Evolutionary conservation across 2,888 invertebrate species (phyloP).

Genomic region (Pterostichus niger): DNA sequence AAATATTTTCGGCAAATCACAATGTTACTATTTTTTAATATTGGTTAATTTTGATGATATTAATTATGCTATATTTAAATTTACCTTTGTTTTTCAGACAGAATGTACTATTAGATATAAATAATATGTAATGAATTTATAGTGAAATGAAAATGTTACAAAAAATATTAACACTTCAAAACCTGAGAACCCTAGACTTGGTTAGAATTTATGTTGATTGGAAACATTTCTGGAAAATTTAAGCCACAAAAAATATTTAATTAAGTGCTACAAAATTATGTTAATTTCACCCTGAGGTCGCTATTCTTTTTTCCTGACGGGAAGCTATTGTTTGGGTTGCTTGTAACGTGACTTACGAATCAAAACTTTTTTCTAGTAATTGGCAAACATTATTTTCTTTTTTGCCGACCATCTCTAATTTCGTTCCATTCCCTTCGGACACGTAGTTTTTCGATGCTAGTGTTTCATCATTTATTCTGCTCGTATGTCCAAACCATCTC

Average conservation of each 20-base stretch:
- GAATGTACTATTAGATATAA: too few relatives aligned
- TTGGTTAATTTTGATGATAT: too few relatives aligned
- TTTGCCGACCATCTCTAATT: constrained; percentile 48
- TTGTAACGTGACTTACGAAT: constrained; percentile 29
- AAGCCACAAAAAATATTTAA: constrained; percentile 40
- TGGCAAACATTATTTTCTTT: constrained; percentile 52
- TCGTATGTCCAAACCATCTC: constrained; percentile 60
- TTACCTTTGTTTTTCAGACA: too few relatives aligned
- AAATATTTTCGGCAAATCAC: too few relatives aligned
- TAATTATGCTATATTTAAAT: too few relatives aligned
- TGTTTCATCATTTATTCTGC: constrained; percentile 64
- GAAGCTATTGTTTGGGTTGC: constrained; percentile 30
- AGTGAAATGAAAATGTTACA: too few relatives aligned
- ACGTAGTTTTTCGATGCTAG: constrained; percentile 27
- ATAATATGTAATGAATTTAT: too few relatives aligned
- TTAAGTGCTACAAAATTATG: constrained; percentile 26
- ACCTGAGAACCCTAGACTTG: too few relatives aligned
- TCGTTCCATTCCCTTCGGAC: neutral
- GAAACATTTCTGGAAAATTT: constrained; percentile 6
- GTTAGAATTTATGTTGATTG: too few relatives aligned
- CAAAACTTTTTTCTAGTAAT: constrained; percentile 52
- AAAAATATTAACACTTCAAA: too few relatives aligned
- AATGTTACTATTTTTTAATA: too few relatives aligned
- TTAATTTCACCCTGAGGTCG: constrained; percentile 9
- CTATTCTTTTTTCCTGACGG: constrained; percentile 2